phyloP scores from a whole-genome alignment of 2,797 vertebrate species.

The Molossus alvarezi region DNA sequence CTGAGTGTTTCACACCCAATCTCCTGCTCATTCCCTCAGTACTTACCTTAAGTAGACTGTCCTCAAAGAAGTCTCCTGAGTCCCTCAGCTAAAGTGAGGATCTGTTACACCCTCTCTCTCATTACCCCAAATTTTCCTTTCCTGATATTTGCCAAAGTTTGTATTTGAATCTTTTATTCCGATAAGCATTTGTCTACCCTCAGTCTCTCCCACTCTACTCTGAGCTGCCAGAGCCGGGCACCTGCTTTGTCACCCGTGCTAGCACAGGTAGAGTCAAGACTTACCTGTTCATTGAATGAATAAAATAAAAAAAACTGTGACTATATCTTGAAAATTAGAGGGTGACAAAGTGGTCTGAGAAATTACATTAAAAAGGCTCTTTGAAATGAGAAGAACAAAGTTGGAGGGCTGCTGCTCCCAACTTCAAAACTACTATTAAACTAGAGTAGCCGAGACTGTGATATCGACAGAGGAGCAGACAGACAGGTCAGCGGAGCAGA shows the following conservation, averaged over 20 bases:
- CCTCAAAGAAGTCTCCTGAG: conserved; percentile 19
- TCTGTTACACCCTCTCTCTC: not conserved
- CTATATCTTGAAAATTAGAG: not conserved
- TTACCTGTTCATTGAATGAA: not conserved
- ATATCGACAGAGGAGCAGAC: not conserved
- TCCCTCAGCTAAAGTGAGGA: not conserved
- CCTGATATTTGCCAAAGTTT: not conserved
- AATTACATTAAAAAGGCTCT: not conserved
- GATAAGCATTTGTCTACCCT: conserved; percentile 23
- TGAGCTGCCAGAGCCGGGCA: not conserved
- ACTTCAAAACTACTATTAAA: not conserved
- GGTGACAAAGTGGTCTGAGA: not conserved
- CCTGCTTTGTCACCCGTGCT: not conserved
- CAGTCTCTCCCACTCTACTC: not conserved
- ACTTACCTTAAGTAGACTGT: conserved; percentile 8
- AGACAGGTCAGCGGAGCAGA: not conserved
- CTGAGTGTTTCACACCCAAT: not conserved
- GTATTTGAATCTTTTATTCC: not conserved
- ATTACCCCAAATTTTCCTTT: not conserved
- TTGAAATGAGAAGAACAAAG: not conserved
- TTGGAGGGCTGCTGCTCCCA: not conserved
- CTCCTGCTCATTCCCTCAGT: not conserved
- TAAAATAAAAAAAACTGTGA: not conserved
- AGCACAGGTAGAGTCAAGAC: not conserved
- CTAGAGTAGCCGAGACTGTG: not conserved